Percentiles rank a stretch among this genome's conserved stretches.
Conservation (phyloP, 2,888 invertebrate species). For the Dolichomitus sp. region DNA sequence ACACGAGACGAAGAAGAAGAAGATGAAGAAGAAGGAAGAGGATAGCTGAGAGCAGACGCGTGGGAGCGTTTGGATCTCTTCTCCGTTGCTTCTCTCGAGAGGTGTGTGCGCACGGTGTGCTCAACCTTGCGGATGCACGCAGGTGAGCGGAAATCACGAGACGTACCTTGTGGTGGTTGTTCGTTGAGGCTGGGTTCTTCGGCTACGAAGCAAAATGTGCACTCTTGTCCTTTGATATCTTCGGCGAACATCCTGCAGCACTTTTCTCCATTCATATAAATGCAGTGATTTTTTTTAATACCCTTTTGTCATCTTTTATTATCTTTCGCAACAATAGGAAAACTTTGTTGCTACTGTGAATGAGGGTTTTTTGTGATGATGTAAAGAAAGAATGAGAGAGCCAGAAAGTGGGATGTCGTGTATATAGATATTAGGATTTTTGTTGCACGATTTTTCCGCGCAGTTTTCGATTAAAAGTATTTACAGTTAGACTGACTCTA, state of each 20-base stretch:
- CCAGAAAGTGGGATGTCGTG: not conserved
- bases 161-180: not conserved
- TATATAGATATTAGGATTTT: too few relatives aligned
- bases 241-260: not conserved
- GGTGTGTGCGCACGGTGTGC: slow-evolving; percentile 73
- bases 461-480: too few relatives aligned
- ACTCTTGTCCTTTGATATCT: not conserved
- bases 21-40: slow-evolving; percentile 2
- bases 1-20: slow-evolving; percentile 38
- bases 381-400: not conserved
- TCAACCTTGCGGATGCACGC: slow-evolving; percentile 76
- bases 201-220: not conserved
- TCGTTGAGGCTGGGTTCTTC: not conserved
- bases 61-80: slow-evolving; percentile 80
- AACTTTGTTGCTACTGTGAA: not conserved
- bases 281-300: not conserved
- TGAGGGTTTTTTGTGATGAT: not conserved
- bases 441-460: too few relatives aligned
- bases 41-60: slow-evolving; percentile 75
- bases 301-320: not conserved
- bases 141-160: slow-evolving; percentile 78
- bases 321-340: not conserved
- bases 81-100: slow-evolving; percentile 61
- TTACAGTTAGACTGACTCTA: too few relatives aligned
- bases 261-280: not conserved